Conservation (phyloP, 30 jellyfish, hydroid and myxozoan genomes). For the Aurelia aurita region DNA sequence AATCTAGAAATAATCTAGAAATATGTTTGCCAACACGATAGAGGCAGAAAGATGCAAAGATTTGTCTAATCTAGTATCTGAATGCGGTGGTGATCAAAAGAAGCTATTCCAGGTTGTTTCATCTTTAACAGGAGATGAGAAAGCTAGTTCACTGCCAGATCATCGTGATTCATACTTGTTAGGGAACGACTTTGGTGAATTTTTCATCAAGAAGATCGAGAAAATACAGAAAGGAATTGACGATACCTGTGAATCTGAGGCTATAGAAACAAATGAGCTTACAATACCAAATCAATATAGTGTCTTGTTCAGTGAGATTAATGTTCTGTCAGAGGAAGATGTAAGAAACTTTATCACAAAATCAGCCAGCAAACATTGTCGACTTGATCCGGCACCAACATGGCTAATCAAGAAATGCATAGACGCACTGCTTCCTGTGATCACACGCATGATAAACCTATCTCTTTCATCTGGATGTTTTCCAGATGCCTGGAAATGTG, state of each 20-base stretch:
- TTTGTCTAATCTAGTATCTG: too few species aligned
- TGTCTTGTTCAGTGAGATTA: constrained; percentile 22
- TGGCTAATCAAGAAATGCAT: too few species aligned
- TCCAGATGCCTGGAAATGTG: constrained; percentile 66
- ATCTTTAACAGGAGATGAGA: constrained; percentile 48
- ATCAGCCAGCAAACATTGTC: constrained; percentile 58
- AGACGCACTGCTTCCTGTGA: too few species aligned
- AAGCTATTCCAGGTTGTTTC: constrained; percentile 64
- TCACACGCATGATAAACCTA: too few species aligned
- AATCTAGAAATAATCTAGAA: constrained; percentile 23
- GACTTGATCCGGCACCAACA: too few species aligned
- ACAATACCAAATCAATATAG: constrained; percentile 35
- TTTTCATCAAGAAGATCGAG: too few species aligned
- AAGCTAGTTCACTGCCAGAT: too few species aligned
- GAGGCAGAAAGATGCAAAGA: constrained; percentile 54
- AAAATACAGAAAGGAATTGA: too few species aligned
- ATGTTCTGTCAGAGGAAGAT: constrained; percentile 58
- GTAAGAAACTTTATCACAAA: constrained; percentile 40
- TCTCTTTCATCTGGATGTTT: too few species aligned
- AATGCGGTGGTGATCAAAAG: constrained; percentile 57
- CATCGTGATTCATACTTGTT: too few species aligned
- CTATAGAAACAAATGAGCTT: constrained; percentile 24
- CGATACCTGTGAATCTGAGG: constrained; percentile 60
- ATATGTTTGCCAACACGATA: constrained; percentile 49
- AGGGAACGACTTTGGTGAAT: too few species aligned